These are phyloP conservation scores for Diachasma alloeum DNA, from an alignment of 1,140 invertebrate genomes.

Conservation along the genomic window DNA sequence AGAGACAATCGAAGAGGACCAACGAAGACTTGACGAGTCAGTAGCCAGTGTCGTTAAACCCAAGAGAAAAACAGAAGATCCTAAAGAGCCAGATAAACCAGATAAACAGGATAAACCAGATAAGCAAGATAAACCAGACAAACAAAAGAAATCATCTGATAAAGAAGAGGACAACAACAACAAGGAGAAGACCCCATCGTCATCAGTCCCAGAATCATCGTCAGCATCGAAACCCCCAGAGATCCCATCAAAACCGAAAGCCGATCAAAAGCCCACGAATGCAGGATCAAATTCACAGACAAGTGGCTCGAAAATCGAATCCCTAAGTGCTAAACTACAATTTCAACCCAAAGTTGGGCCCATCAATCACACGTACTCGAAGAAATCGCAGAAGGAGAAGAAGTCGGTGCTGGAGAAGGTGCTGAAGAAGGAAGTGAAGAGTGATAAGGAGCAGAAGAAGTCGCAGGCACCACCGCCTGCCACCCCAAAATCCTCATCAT, in stretches of 20 bases:
- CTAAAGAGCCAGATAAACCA: background rate
- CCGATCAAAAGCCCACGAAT: conserved; percentile 30
- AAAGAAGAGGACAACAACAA: background rate
- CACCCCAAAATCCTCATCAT: no score
- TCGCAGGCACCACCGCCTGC: background rate
- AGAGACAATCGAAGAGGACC: conserved; percentile 14
- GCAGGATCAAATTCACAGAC: conserved; percentile 23
- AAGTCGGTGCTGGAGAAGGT: conserved; percentile 36
- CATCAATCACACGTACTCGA: conserved; percentile 56
- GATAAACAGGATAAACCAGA: background rate
- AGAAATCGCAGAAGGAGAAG: conserved; percentile 52
- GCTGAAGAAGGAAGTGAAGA: conserved; percentile 40
- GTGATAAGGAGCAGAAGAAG: background rate
- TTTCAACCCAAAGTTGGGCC: conserved; percentile 61
- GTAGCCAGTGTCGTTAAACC: background rate
- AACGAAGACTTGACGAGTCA: background rate
- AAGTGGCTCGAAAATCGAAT: conserved; percentile 59
- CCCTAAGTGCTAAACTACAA: conserved; percentile 57
- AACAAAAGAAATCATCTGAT: background rate
- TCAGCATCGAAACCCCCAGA: background rate
- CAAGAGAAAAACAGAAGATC: background rate
- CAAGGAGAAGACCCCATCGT: background rate
- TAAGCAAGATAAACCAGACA: background rate
- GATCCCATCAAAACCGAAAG: conserved; percentile 36
- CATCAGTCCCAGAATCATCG: background rate